These are phyloP conservation scores for Microchirus variegatus DNA, from an alignment of 2,797 vertebrate genomes.

Conservation along the genomic window DNA sequence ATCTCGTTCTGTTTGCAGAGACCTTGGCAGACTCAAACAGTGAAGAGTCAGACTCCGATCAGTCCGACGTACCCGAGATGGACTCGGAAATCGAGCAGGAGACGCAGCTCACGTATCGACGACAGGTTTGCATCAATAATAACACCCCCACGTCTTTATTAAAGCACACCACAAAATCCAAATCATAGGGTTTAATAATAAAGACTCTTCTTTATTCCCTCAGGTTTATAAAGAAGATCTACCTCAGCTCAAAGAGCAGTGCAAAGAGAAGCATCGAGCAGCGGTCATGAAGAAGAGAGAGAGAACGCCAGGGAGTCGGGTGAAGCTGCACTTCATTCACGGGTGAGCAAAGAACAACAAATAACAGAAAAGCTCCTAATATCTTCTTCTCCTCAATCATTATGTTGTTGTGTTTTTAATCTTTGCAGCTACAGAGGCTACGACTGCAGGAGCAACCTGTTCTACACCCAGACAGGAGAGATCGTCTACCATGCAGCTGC, in stretches of 20 bases:
- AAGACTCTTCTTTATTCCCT: constrained; percentile 5
- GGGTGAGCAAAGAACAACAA: constrained; percentile 81
- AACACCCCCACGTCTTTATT: background rate
- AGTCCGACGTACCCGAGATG: constrained; percentile 98
- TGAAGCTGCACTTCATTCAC: constrained; percentile 96
- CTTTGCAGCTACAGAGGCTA: constrained; percentile 76
- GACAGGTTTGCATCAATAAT: constrained; percentile 84
- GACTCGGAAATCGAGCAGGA: constrained; percentile 99
- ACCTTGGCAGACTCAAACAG: constrained; percentile 94
- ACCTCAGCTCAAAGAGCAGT: constrained; percentile 99
- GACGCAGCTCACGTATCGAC: constrained; percentile 93
- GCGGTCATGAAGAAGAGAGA: constrained; percentile 93
- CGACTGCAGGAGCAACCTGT: constrained; percentile 84
- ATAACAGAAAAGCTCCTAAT: background rate
- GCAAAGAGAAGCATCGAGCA: constrained; percentile 92
- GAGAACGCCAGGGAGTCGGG: constrained; percentile 87
- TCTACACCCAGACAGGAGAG: constrained; percentile 98
- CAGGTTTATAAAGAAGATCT: constrained; percentile 99
- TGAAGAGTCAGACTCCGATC: constrained; percentile 97
- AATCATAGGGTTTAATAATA: background rate
- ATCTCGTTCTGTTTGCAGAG: constrained; percentile 80
- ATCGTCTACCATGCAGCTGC: constrained; percentile 98
- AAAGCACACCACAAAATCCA: background rate
- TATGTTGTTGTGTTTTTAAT: background rate
- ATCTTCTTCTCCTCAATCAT: background rate